phyloP scores from a whole-genome alignment of 2,797 vertebrate genomes.

The Tympanoctomys barrerae region DNA sequence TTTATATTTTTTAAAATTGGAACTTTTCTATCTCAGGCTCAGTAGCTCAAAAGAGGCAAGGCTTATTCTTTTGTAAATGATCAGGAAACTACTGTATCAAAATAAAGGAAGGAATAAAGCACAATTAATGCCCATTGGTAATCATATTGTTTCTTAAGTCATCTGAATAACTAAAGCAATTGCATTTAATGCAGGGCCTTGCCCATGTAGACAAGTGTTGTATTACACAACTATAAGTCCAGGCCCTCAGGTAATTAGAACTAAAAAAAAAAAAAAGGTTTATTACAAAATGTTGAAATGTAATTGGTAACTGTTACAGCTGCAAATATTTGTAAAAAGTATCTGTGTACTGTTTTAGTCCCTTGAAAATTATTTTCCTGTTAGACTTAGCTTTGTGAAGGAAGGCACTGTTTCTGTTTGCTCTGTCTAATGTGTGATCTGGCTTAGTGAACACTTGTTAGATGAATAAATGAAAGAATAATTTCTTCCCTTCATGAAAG shows the following conservation, averaged over 20 bases:
- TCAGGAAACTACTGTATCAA: neutral
- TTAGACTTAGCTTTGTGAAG: conserved; percentile 20
- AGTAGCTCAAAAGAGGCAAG: neutral
- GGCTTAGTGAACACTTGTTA: neutral
- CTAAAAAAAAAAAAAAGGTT: neutral
- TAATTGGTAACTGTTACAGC: neutral
- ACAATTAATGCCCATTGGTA: neutral
- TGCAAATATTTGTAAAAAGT: conserved; percentile 15
- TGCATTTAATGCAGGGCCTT: neutral
- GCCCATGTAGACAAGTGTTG: neutral
- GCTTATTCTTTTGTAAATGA: conserved; percentile 25
- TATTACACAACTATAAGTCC: neutral
- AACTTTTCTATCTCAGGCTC: conserved; percentile 3
- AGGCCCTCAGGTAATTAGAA: neutral
- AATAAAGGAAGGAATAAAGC: neutral
- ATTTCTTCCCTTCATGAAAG: neutral
- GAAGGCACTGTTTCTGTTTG: neutral
- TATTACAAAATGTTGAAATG: conserved; percentile 40
- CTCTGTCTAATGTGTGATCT: neutral
- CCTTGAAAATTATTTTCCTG: conserved; percentile 18
- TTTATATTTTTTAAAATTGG: neutral
- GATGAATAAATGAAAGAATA: neutral
- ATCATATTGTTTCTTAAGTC: conserved; percentile 5
- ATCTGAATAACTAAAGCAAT: neutral
- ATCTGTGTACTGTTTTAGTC: neutral